These are phyloP conservation scores for Limosa lapponica DNA, from an alignment of 2,797 vertebrate genomes.

Conservation along the genomic window DNA sequence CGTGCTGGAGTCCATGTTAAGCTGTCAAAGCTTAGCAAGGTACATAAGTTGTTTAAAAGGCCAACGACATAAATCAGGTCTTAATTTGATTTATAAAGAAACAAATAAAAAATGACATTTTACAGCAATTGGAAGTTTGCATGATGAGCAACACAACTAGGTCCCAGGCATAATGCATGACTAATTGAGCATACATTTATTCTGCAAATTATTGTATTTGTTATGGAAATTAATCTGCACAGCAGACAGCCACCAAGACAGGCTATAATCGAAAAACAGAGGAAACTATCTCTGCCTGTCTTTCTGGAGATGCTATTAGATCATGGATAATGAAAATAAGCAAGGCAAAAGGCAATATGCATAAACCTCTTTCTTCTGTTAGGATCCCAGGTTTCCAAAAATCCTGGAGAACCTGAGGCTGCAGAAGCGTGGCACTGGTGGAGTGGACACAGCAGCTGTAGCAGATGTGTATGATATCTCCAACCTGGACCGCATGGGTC, in stretches of 20 bases:
- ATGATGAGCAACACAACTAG: background rate
- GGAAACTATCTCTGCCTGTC: background rate
- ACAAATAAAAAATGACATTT: background rate
- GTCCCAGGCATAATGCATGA: background rate
- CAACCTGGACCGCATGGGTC: constrained; percentile 89
- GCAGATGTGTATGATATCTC: constrained; percentile 90
- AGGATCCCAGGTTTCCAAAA: constrained; percentile 87
- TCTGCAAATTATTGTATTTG: background rate
- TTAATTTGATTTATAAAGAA: background rate
- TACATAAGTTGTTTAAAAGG: constrained; percentile 30
- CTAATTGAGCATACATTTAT: background rate
- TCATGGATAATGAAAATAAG: background rate
- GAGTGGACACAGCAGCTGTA: constrained; percentile 88
- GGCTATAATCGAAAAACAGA: background rate
- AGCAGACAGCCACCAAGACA: background rate
- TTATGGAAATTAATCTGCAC: background rate
- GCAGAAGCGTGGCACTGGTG: constrained; percentile 91
- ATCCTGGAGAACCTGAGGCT: constrained; percentile 89
- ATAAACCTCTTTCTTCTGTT: background rate
- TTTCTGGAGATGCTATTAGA: background rate
- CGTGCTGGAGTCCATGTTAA: constrained; percentile 89
- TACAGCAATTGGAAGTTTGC: background rate
- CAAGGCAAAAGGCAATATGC: background rate
- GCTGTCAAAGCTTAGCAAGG: constrained; percentile 89
- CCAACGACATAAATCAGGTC: background rate